Evolutionary conservation across 2,797 vertebrate species (phyloP).

Genomic region (Aeoliscus strigatus): DNA sequence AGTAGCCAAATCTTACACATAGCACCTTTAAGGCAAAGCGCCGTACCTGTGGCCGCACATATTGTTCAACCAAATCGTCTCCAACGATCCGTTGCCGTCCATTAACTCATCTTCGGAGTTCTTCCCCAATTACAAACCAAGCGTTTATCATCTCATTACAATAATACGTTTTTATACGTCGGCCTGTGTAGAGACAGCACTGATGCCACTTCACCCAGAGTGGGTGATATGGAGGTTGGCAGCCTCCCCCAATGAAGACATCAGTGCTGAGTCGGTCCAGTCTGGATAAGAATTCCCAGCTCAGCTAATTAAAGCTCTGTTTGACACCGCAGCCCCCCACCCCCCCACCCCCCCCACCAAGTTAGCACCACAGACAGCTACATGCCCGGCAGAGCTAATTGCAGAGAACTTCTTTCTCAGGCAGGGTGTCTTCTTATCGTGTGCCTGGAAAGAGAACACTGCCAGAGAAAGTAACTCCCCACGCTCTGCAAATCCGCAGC

Average conservation of each 20-base stretch:
- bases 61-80: too few relatives aligned
- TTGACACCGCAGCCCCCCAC: constrained; percentile 40
- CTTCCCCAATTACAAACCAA: too few relatives aligned
- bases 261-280: constrained; percentile 40
- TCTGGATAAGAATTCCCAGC: constrained; percentile 57
- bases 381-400: constrained; percentile 61
- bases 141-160: too few relatives aligned
- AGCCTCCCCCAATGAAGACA: constrained; percentile 47
- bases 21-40: too few relatives aligned
- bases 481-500: constrained; percentile 25
- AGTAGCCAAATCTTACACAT: too few relatives aligned
- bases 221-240: constrained; percentile 24
- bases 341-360: constrained; percentile 34
- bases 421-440: constrained; percentile 30
- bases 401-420: constrained; percentile 46
- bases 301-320: constrained; percentile 63
- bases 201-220: constrained; percentile 11
- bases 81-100: too few relatives aligned
- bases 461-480: constrained; percentile 30
- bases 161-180: constrained; percentile 1
- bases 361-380: constrained; percentile 46
- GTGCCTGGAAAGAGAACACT: constrained; percentile 33
- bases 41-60: too few relatives aligned
- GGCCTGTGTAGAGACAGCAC: constrained; percentile 7
- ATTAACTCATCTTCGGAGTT: too few relatives aligned